Evolutionary conservation across 1,140 invertebrate species (phyloP), one percentile per base, ranked within the genome.

Genomic region (Caenorhabditis remanei): DNA sequence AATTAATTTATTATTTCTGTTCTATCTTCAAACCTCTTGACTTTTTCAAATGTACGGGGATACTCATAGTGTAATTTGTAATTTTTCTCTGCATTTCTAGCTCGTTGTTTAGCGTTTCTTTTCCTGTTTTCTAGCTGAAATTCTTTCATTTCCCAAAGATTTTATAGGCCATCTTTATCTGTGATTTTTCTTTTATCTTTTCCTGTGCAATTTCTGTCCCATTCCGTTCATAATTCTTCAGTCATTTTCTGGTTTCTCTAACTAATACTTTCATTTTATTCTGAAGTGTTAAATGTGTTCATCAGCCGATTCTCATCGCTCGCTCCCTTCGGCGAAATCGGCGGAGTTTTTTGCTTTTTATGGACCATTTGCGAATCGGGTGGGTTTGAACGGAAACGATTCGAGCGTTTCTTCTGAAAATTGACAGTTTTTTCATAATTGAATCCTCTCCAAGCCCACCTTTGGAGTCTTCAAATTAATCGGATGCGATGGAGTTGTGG

Each of bases 221-320:
- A 58, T 58, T 21, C n/a, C 56, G 14, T 32, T 32, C 32, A 32
- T 32, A 32, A 32, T 32, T 32, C 2, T 1, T 32, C 2, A 32
- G 32, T 32, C 32, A 32, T 32, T 32, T 32, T 32, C 32, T 32
- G 16, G 50, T 13, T 53, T 53, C 50, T 16, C 50, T 16, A 53
- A 58, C 24, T 40, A 67, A 40, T 67, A 14, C 4, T 50, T 16
- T n/a, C 8, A 41, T 21, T 67, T 48, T 24, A 79, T 79, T 79
- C 71, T 24, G 71, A 53, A 1, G 71, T 79, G n/a, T 79, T 79
- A n/a, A 79, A 79, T 6, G 71, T 79, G 71, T 79, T 79, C 19
- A 79, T 79, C 2, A 79, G 46, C 1, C 71, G 71, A 43, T 79
- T 13, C 71, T 79, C 71, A 21, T 79, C 71, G 9, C 1, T 24